phyloP scores from a whole-genome alignment of 2,888 invertebrate species.

The Micoletzkya japonica region DNA sequence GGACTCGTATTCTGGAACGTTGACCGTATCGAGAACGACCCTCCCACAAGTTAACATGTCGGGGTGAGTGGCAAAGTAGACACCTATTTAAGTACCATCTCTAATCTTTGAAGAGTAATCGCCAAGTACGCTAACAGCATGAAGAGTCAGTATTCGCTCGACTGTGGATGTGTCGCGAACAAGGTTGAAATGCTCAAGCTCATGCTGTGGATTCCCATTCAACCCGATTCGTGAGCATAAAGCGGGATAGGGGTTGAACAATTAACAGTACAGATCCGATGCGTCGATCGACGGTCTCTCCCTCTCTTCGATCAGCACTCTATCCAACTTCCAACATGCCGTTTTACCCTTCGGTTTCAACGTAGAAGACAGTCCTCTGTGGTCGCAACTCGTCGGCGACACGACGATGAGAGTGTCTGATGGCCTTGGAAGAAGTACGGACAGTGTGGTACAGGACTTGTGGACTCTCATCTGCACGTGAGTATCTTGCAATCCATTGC shows the following conservation, averaged over 20 bases:
- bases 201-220: too few relatives aligned
- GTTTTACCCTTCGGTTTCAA: slow-evolving; percentile 21
- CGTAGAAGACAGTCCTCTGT: slow-evolving; percentile 3
- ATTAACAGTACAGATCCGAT: neutral
- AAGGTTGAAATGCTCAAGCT: neutral
- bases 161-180: neutral
- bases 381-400: neutral
- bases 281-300: neutral
- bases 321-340: neutral
- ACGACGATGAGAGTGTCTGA: neutral
- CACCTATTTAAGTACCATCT: neutral
- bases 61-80: neutral
- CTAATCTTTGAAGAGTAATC: neutral
- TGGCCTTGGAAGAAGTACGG: neutral
- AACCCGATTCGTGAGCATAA: too few relatives aligned
- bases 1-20: neutral
- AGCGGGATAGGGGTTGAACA: too few relatives aligned
- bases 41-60: neutral
- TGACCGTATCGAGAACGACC: neutral
- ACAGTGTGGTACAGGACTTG: slow-evolving; percentile 5
- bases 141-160: neutral
- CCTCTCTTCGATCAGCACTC: neutral
- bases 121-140: neutral
- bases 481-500: neutral
- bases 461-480: slow-evolving; percentile 19